These are phyloP conservation scores for Hypolimnas misippus DNA, from an alignment of 2,888 invertebrate genomes.

Conservation along the genomic window DNA sequence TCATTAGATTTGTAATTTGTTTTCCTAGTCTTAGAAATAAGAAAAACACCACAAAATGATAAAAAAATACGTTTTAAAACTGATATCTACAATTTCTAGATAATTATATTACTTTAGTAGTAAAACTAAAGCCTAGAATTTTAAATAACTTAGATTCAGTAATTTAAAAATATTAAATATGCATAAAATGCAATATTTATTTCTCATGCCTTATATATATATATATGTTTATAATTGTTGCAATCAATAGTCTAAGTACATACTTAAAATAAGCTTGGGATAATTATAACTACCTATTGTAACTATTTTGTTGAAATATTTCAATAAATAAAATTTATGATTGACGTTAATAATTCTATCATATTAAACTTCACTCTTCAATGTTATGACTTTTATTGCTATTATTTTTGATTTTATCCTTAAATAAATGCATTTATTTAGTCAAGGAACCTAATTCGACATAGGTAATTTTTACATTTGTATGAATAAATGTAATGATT, in stretches of 20 bases:
- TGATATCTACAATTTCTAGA: background rate
- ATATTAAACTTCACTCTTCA: constrained; percentile 40
- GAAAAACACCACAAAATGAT: constrained; percentile 4
- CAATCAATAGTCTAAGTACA: constrained; percentile 25
- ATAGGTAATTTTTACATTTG: too few relatives aligned
- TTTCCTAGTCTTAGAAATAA: constrained; percentile 32
- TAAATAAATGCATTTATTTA: too few relatives aligned
- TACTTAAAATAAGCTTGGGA: constrained; percentile 33
- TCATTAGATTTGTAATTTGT: constrained; percentile 14
- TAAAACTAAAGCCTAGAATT: background rate
- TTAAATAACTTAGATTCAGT: constrained; percentile 5
- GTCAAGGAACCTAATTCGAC: too few relatives aligned
- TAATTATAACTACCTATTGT: constrained; percentile 27
- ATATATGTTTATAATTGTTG: constrained; percentile 20
- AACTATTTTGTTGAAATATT: constrained; percentile 51
- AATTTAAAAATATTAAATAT: constrained; percentile 1
- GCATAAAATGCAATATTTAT: constrained; percentile 36
- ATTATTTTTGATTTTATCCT: too few relatives aligned
- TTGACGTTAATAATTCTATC: constrained; percentile 49
- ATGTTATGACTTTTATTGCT: constrained; percentile 20
- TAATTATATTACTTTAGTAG: constrained; percentile 13
- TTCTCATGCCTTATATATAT: constrained; percentile 24
- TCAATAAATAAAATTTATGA: constrained; percentile 52
- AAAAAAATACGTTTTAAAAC: constrained; percentile 13
- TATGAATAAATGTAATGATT: too few relatives aligned